Evolutionary conservation across 2,113 vertebrate genomes (phyloP).

Genomic region (Chiloscyllium plagiosum): DNA sequence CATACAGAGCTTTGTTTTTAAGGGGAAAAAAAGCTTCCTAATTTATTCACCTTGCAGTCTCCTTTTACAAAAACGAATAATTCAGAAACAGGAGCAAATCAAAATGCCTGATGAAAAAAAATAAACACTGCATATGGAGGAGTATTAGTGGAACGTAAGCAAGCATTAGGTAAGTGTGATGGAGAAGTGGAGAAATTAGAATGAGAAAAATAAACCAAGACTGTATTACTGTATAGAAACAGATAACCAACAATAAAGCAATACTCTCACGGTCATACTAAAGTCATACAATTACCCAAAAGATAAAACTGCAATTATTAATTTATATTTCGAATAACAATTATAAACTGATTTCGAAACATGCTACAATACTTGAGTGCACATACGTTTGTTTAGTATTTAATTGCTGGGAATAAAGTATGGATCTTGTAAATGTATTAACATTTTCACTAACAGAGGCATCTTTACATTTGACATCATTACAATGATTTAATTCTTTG

Average conservation of each 20-base stretch:
- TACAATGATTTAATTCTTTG: background rate
- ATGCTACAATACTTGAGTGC: background rate
- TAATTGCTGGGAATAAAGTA: background rate
- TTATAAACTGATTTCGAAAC: background rate
- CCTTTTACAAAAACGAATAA: background rate
- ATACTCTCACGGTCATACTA: background rate
- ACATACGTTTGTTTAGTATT: background rate
- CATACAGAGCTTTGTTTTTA: background rate
- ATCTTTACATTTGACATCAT: background rate
- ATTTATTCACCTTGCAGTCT: conserved; percentile 2
- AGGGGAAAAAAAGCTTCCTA: background rate
- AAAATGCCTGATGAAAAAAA: background rate
- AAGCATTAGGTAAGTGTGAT: background rate
- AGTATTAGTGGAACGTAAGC: background rate
- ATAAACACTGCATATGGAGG: background rate
- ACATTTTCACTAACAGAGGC: background rate
- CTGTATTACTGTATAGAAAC: background rate
- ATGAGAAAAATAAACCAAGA: background rate
- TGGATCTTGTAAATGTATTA: background rate
- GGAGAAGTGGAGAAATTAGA: background rate
- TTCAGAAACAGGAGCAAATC: background rate
- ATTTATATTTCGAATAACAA: background rate
- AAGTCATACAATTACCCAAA: background rate
- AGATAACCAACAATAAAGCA: background rate
- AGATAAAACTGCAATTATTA: background rate